phyloP scores from a whole-genome alignment of 2,888 invertebrate genomes.

The Drosophila neonasuta region DNA sequence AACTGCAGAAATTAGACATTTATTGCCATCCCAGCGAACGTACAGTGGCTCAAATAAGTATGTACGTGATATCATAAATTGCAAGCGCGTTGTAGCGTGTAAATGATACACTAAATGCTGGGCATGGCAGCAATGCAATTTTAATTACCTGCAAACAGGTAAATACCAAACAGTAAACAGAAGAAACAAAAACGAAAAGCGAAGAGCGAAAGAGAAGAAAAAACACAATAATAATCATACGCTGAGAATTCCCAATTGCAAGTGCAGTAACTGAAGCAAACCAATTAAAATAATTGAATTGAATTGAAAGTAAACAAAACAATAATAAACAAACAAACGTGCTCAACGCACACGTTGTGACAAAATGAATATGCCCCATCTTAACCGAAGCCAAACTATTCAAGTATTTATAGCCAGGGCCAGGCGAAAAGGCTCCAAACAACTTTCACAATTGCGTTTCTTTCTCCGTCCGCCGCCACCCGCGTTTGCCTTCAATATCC shows the following conservation, averaged over 20 bases:
- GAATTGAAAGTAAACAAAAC: slow-evolving; percentile 17
- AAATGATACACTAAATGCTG: slow-evolving; percentile 60
- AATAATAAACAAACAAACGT: not conserved
- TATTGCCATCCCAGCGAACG: slow-evolving; percentile 21
- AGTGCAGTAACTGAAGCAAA: slow-evolving; percentile 40
- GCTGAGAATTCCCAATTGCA: slow-evolving; percentile 19
- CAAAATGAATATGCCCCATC: not conserved
- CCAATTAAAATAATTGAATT: slow-evolving; percentile 29
- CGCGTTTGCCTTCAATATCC: not conserved
- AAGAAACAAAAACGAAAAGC: slow-evolving; percentile 1
- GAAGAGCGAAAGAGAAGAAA: not conserved
- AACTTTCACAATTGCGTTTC: slow-evolving; percentile 35
- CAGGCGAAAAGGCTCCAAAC: slow-evolving; percentile 22
- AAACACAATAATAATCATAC: slow-evolving; percentile 19
- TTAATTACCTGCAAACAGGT: slow-evolving; percentile 51
- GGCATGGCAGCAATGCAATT: slow-evolving; percentile 32
- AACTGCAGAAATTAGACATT: slow-evolving; percentile 43
- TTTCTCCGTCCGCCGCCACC: not conserved
- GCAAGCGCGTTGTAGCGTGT: slow-evolving; percentile 60
- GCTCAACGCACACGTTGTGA: not conserved
- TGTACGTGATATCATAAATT: slow-evolving; percentile 49
- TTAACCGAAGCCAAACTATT: not conserved
- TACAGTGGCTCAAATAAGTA: slow-evolving; percentile 5
- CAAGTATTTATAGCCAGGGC: slow-evolving; percentile 26
- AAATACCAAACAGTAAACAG: slow-evolving; percentile 29